Percentiles rank a stretch among this genome's conserved stretches.
Conservation (phyloP, 2,113 vertebrate genomes). For the Otocyon megalotis region DNA sequence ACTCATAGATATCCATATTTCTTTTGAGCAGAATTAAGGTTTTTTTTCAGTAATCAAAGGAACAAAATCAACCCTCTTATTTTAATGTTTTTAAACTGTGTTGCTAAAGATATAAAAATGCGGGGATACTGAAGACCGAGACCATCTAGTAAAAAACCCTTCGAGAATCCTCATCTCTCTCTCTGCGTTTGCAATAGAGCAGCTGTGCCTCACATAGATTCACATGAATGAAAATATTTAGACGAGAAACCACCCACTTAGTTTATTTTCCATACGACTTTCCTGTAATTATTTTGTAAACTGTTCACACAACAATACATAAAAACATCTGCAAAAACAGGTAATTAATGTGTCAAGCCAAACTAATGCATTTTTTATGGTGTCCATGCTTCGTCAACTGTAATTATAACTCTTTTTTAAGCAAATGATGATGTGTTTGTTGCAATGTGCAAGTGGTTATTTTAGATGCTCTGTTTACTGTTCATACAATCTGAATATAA, state of each 20-base stretch:
- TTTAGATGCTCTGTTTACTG: conserved; percentile 93
- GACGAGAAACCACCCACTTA: conserved; percentile 94
- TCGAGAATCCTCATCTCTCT: conserved; percentile 85
- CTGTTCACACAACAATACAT: conserved; percentile 96
- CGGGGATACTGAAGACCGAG: conserved; percentile 83
- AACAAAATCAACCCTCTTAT: conserved; percentile 83
- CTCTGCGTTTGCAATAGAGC: conserved; percentile 87
- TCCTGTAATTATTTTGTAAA: conserved; percentile 96
- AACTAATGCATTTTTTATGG: conserved; percentile 97
- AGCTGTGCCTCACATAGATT: conserved; percentile 92
- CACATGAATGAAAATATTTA: conserved; percentile 96
- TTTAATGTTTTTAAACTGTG: conserved; percentile 82
- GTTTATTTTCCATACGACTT: conserved; percentile 97
- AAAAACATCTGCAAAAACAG: conserved; percentile 98
- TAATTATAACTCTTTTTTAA: conserved; percentile 97
- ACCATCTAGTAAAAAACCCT: conserved; percentile 88
- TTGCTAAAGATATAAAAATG: conserved; percentile 85
- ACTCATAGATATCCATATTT: conserved; percentile 80
- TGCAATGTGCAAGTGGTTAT: conserved; percentile 93
- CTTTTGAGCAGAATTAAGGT: conserved; percentile 84
- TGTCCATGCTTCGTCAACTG: conserved; percentile 94
- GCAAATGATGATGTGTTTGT: conserved; percentile 96
- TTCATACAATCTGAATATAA: conserved; percentile 90
- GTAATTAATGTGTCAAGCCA: conserved; percentile 97
- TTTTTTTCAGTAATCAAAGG: conserved; percentile 77